Conservation (phyloP, 2,113 vertebrate species). For the Hypocryptadius cinnamomeus region DNA sequence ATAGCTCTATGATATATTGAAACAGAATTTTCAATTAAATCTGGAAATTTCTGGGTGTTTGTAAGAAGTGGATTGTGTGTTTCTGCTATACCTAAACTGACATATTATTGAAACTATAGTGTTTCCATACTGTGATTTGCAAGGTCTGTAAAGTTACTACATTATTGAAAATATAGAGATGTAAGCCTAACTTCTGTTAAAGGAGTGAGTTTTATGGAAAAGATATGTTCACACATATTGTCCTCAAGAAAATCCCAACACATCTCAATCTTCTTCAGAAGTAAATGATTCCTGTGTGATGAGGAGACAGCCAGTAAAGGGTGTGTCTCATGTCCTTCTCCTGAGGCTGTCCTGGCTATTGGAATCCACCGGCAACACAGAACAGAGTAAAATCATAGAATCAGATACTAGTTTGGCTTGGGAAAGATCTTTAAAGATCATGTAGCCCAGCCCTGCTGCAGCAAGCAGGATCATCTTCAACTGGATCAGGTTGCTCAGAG, state of each 20-base stretch:
- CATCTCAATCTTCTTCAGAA: not conserved
- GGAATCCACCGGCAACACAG: not conserved
- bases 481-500: not conserved
- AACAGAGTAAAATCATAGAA: not conserved
- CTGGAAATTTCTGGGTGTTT: not conserved
- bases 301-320: not conserved
- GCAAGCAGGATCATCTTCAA: not conserved
- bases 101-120: not conserved
- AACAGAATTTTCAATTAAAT: slow-evolving; percentile 14
- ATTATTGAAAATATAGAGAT: not conserved
- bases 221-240: not conserved
- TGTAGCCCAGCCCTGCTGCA: not conserved
- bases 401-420: not conserved
- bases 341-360: not conserved
- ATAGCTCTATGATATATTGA: not conserved
- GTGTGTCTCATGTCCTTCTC: rapidly evolving
- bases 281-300: not conserved
- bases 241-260: not conserved
- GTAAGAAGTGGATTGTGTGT: not conserved
- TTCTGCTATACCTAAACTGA: not conserved
- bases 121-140: not conserved
- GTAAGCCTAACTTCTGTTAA: not conserved
- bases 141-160: not conserved
- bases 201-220: not conserved
- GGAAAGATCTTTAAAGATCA: not conserved